Evolutionary conservation across 2,888 invertebrate genomes (phyloP), one percentile per base, ranked within the genome.

Genomic region (Hyposoter didymator): DNA sequence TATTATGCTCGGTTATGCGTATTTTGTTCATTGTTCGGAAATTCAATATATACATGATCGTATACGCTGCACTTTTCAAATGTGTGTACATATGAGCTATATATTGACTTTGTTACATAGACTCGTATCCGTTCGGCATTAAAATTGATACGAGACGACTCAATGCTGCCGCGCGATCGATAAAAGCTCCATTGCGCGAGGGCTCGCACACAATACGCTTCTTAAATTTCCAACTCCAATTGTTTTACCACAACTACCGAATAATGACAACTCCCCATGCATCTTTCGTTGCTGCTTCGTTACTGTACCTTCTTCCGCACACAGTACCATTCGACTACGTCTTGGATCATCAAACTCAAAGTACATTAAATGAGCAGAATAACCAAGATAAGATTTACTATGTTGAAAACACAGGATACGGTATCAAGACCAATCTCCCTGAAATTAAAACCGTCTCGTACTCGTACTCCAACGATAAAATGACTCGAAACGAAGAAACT

Each of bases 1-100:
- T 72, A 70, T 80, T 80, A 80, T 84, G 22, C 80, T 82, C 39
- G 64, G 69, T 62, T 72, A 45, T 78, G 52, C 74, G 62, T 62
- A 81, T 73, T 47, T 47, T 43, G 22, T 47, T 45, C 81, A 67
- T 74, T 81, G 55, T 67, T 74, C 62, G 45, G 17, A 55, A 12
- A 67, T 79, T 14, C 59, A 17, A 22, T 59, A 17, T 62, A 59
- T 55, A 55, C 47, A 5, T n/a, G n/a, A n/a, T 19, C 32, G n/a
- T 35, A n/a, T n/a, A 49, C 17, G 28, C 28, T 59, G 28, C 28
- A 59, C 28, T 59, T 59, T 55, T 59, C 28, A 28, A 59, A 28
- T 22, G 14, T 28, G 28, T 55, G 19, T 55, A 55, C 12, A 22
- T 55, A 55, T 28, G 32, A 45, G 12, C 45, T 39, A 39, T 52